Evolutionary conservation across 2,113 vertebrate genomes (phyloP).

Genomic region (Lagopus leucura): DNA sequence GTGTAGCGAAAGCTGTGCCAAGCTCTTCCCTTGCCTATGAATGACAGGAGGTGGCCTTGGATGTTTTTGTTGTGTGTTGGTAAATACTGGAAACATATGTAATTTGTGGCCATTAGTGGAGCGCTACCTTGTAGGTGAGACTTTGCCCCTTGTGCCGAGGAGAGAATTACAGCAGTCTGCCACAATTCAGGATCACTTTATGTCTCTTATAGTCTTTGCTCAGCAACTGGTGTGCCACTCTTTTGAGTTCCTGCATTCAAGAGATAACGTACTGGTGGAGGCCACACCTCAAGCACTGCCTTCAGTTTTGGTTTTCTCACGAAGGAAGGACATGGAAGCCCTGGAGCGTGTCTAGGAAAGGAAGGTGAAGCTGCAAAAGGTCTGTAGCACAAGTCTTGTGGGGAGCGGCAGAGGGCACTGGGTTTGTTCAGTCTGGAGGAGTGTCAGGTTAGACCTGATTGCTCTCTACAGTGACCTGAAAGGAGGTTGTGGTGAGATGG

Average conservation of each 20-base stretch:
- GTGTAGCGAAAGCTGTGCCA: background rate
- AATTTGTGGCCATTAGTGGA: background rate
- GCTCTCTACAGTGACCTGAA: too few species aligned
- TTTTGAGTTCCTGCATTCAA: background rate
- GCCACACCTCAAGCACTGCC: too few species aligned
- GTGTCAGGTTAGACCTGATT: too few species aligned
- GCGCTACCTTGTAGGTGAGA: background rate
- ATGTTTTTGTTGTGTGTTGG: background rate
- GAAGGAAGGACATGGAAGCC: too few species aligned
- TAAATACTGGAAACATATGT: background rate
- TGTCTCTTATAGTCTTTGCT: background rate
- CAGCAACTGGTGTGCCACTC: background rate
- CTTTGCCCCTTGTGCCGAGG: background rate
- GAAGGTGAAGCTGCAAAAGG: too few species aligned
- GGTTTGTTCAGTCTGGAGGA: too few species aligned
- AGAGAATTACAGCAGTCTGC: background rate
- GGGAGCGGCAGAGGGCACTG: too few species aligned
- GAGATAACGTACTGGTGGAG: background rate
- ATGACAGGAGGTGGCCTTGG: background rate
- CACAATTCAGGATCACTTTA: accelerated
- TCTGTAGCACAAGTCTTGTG: too few species aligned
- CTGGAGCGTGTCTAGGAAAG: too few species aligned
- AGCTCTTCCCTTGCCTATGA: background rate
- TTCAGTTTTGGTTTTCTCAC: too few species aligned
- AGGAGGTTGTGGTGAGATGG: too few species aligned